Conservation (phyloP, 1,140 invertebrate genomes). For the Heterodera carotae region DNA sequence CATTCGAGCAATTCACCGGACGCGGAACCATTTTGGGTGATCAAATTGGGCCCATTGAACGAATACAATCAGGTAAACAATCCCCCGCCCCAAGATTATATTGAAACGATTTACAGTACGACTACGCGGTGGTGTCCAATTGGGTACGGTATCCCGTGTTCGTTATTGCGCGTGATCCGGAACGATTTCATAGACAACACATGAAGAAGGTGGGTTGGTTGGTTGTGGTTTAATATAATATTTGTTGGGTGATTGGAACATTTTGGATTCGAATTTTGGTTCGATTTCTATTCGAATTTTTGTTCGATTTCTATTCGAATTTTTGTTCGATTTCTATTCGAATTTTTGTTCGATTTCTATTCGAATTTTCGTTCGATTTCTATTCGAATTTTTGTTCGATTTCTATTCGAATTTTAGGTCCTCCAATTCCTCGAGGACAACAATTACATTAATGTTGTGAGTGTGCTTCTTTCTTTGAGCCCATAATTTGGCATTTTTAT, state of each 20-base stretch:
- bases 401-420: constrained; percentile 35
- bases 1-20: constrained; percentile 63
- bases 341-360: too few relatives aligned
- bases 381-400: too few relatives aligned
- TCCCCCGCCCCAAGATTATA: not conserved
- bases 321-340: too few relatives aligned
- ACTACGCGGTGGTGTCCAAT: constrained; percentile 64
- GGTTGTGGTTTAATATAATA: not conserved
- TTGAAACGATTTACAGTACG: constrained; percentile 45
- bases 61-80: constrained; percentile 56
- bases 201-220: constrained; percentile 51
- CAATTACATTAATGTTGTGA: constrained; percentile 65
- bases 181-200: constrained; percentile 57
- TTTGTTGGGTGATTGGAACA: too few relatives aligned
- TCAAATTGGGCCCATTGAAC: constrained; percentile 63
- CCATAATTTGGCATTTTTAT: not conserved
- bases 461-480: not conserved
- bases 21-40: constrained; percentile 62
- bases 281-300: too few relatives aligned
- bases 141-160: constrained; percentile 64
- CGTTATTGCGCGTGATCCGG: constrained; percentile 65
- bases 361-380: too few relatives aligned
- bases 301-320: too few relatives aligned
- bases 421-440: constrained; percentile 65
- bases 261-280: too few relatives aligned